phyloP scores from a whole-genome alignment of 2,797 vertebrate species.

The Babyrousa celebensis region DNA sequence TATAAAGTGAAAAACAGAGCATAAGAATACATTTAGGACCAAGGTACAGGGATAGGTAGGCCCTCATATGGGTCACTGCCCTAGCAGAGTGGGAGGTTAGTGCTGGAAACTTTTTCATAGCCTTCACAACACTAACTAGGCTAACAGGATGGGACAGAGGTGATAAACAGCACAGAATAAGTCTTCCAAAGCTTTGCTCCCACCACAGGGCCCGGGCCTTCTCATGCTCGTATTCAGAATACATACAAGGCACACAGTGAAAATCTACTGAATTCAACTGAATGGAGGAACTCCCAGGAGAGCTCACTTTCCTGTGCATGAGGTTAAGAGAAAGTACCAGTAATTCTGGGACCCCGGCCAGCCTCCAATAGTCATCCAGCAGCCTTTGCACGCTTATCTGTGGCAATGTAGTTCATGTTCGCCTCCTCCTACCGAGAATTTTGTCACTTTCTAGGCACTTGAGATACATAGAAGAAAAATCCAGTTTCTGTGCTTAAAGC shows the following conservation, averaged over 20 bases:
- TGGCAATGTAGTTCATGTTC: not conserved
- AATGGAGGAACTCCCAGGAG: not conserved
- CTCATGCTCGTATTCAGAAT: not conserved
- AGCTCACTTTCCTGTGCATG: not conserved
- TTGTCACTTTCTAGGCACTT: not conserved
- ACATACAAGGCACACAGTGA: not conserved
- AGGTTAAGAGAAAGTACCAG: not conserved
- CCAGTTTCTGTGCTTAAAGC: not conserved
- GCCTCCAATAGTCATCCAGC: not conserved
- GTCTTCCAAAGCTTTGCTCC: conserved; percentile 1
- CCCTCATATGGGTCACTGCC: no score
- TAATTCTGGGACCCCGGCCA: not conserved
- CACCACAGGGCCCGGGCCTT: not conserved
- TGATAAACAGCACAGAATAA: not conserved
- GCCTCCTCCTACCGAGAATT: not conserved
- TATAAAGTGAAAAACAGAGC: no score
- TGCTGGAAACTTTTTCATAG: not conserved
- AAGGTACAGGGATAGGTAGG: not conserved
- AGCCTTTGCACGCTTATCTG: not conserved
- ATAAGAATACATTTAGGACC: not conserved
- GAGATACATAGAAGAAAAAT: not conserved
- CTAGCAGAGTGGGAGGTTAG: not conserved
- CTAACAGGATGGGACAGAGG: not conserved
- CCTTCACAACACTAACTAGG: not conserved
- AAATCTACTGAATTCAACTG: not conserved